Evolutionary conservation across 2,113 vertebrate genomes (phyloP).

Genomic region (Campylomormyrus numenius): DNA sequence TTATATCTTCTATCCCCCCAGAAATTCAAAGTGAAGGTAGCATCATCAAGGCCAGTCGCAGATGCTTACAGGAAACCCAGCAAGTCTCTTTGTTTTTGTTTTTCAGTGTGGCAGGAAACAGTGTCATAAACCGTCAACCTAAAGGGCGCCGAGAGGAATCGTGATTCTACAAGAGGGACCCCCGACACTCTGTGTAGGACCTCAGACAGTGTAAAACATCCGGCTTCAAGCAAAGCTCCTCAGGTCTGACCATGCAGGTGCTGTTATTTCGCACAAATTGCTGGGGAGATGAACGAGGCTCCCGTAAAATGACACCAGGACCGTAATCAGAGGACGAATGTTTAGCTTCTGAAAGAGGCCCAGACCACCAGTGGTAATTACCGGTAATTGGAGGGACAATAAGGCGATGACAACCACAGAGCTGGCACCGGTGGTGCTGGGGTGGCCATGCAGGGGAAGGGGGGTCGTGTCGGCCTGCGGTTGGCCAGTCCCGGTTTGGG

Average conservation of each 20-base stretch:
- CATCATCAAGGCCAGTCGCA: not conserved
- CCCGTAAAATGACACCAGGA: conserved; percentile 32
- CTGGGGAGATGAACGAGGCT: not conserved
- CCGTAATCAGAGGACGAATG: conserved; percentile 45
- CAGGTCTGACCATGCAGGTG: not conserved
- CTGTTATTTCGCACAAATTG: conserved; percentile 3
- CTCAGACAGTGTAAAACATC: not conserved
- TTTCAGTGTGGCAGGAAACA: not conserved
- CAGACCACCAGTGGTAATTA: conserved; percentile 60
- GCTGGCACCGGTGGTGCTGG: conserved; percentile 37
- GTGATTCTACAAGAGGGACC: not conserved
- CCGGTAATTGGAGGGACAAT: conserved; percentile 61
- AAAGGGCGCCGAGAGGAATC: not conserved
- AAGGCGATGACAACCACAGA: conserved; percentile 59
- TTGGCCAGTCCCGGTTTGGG: conserved; percentile 47
- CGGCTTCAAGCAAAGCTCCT: not conserved
- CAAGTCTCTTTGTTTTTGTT: not conserved
- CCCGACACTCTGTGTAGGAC: not conserved
- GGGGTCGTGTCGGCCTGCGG: conserved; percentile 35
- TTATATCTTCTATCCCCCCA: not conserved
- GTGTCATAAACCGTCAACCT: not conserved
- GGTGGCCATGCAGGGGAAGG: not conserved
- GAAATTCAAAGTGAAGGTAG: not conserved
- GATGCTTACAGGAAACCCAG: not conserved
- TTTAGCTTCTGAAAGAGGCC: conserved; percentile 49